Evolutionary conservation across 2,113 vertebrate species (phyloP).

Genomic region (Baryphthengus martii): DNA sequence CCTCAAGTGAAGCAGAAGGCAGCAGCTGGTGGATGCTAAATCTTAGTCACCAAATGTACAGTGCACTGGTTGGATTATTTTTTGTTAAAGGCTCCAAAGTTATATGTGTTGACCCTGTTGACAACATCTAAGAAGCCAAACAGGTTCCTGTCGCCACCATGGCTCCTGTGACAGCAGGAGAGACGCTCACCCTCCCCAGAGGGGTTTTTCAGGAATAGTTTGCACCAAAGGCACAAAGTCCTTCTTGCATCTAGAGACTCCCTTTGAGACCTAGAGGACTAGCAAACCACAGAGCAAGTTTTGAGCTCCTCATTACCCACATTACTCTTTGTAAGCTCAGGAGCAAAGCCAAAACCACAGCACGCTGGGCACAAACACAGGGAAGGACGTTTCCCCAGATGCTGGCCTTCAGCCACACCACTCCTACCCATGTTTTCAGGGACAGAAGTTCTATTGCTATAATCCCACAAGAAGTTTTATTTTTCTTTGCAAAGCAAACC

Average conservation of each 20-base stretch:
- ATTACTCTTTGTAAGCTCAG: accelerated
- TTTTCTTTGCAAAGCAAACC: not conserved
- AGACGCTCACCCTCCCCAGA: not conserved
- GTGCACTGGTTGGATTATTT: not conserved
- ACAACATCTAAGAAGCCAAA: not conserved
- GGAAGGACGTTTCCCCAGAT: not conserved
- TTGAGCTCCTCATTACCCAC: accelerated
- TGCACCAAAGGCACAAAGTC: not conserved
- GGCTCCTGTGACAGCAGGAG: not conserved
- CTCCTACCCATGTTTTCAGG: not conserved
- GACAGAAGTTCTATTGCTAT: not conserved
- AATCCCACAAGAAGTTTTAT: not conserved
- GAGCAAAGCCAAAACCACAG: accelerated
- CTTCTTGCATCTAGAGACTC: not conserved
- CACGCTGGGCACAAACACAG: accelerated
- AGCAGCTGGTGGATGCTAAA: not conserved
- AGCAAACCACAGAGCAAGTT: not conserved
- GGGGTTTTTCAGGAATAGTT: accelerated
- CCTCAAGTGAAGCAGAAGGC: not conserved
- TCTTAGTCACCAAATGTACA: not conserved
- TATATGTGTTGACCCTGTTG: accelerated
- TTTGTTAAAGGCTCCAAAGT: not conserved
- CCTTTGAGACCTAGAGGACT: not conserved
- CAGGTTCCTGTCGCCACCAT: not conserved
- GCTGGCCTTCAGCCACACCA: not conserved